phyloP scores from a whole-genome alignment of 2,797 vertebrate species.

The Malacoraja senta region DNA sequence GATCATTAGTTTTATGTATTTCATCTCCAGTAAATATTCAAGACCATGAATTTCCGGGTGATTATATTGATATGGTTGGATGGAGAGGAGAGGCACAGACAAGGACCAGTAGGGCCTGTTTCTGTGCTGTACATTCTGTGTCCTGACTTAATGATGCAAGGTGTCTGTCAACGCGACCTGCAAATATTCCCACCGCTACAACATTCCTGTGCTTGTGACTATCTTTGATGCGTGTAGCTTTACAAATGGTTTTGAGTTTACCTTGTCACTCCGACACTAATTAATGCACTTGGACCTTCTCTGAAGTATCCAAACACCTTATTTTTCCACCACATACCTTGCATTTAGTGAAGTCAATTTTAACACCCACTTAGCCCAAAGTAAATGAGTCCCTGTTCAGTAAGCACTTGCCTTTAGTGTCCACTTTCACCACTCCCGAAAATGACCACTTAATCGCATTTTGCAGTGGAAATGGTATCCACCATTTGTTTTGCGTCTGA shows the following conservation, averaged over 20 bases:
- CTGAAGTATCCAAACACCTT: too few relatives aligned
- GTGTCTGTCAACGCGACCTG: neutral
- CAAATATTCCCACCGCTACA: neutral
- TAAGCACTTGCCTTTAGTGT: neutral
- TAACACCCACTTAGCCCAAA: neutral
- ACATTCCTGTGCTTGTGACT: neutral
- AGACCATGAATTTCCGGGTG: neutral
- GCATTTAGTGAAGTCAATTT: neutral
- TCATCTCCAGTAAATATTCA: neutral
- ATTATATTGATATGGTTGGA: neutral
- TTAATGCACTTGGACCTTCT: neutral
- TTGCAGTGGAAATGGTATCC: neutral
- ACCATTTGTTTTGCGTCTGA: neutral
- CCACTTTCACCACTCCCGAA: neutral
- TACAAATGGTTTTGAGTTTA: neutral
- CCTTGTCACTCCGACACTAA: neutral
- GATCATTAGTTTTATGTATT: neutral
- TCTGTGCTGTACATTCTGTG: neutral
- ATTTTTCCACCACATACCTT: neutral
- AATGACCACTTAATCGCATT: conserved; percentile 5
- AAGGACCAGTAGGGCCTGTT: neutral
- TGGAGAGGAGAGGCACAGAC: neutral
- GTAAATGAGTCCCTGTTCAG: neutral
- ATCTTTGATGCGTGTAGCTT: neutral
- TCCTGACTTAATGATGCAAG: neutral